These are phyloP conservation scores for Nematolebias whitei DNA, from an alignment of 2,113 vertebrate genomes.

Conservation along the genomic window DNA sequence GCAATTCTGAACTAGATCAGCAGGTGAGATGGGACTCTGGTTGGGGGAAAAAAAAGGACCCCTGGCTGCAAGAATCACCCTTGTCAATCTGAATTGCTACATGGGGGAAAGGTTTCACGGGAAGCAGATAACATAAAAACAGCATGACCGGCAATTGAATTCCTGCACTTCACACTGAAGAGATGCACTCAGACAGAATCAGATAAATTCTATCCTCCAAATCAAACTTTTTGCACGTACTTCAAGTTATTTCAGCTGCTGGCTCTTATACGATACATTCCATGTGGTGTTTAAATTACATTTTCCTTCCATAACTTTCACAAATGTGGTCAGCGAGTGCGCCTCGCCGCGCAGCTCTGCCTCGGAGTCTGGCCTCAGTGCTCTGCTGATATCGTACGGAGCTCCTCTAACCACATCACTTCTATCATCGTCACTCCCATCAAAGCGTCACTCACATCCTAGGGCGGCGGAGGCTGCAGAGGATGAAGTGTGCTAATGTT, in stretches of 20 bases:
- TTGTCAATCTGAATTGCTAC: conserved; percentile 72
- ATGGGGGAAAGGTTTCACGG: conserved; percentile 36
- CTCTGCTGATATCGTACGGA: conserved; percentile 21
- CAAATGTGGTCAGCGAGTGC: conserved; percentile 31
- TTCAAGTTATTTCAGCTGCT: conserved; percentile 18
- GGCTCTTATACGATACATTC: conserved; percentile 2
- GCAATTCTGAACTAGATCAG: conserved; percentile 65
- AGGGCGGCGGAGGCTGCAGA: conserved; percentile 15
- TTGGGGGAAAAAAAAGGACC: conserved; percentile 47
- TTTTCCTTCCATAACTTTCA: conserved; percentile 27
- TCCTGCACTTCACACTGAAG: conserved; percentile 22
- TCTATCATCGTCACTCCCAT: conserved; percentile 48
- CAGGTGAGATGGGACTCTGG: conserved; percentile 53
- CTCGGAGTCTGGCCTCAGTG: conserved; percentile 3
- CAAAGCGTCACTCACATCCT: conserved; percentile 56
- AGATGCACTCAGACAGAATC: conserved; percentile 26
- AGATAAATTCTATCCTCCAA: conserved; percentile 4
- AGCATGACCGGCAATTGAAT: conserved; percentile 38
- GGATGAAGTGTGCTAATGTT: conserved; percentile 13
- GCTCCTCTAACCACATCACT: conserved; percentile 38
- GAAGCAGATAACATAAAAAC: conserved; percentile 57
- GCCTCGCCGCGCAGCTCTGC: too few species aligned
- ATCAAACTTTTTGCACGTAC: conserved; percentile 22
- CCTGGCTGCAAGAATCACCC: conserved; percentile 60
- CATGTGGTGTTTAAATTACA: conserved; percentile 28